Evolutionary conservation across 2,888 invertebrate genomes (phyloP), one percentile per base, ranked within the genome.

Genomic region (Sphinx pinastri): DNA sequence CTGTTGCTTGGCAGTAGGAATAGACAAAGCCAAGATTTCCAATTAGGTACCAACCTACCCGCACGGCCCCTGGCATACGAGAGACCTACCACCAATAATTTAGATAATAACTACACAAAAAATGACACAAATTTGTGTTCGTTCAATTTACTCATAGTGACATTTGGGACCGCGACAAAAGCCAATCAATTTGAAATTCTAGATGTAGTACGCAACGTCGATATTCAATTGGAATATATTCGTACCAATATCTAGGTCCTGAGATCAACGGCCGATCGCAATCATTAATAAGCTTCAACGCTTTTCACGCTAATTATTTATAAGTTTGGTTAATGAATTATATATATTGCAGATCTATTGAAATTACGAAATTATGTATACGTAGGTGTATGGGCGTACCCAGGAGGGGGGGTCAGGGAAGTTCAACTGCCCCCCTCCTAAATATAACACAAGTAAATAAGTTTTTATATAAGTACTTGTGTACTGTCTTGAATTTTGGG

Each of bases 191-290:
- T 59, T 67, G 38, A 31, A 58, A 67, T 58, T 67, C 13, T 52
- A 58, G 58, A 19, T 59, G 19, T n/a, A n/a, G 16, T 16, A 16
- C 4, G 14, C 47, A 51, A 13, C 16, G 45, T 67, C 52, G 31
- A 19, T 52, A 38, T 67, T 67, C 59, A 52, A 51, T 52, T 52
- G 58, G 13, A n/a, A 68, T 16, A 19, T 19, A 25, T 69, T 63
- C 45, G 14, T 45, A 19, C 19, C 25, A 60, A 70, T 70, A 67
- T 70, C 58, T 31, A 67, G 67, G 59, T 59, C 52, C 52, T 16
- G 52, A 66, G 70, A 67, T 70, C 70, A 49, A 67, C 8, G 67
- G 12, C 58, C 70, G 67, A 70, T 68, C 67, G 25, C 45, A 12
- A 69, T 69, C 63, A 69, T 54, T 60, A 45, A 63, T 63, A 54